Percentiles rank a stretch among this genome's conserved stretches.
Conservation (phyloP, 2,113 vertebrate genomes). For the Emydura subglobosa region DNA sequence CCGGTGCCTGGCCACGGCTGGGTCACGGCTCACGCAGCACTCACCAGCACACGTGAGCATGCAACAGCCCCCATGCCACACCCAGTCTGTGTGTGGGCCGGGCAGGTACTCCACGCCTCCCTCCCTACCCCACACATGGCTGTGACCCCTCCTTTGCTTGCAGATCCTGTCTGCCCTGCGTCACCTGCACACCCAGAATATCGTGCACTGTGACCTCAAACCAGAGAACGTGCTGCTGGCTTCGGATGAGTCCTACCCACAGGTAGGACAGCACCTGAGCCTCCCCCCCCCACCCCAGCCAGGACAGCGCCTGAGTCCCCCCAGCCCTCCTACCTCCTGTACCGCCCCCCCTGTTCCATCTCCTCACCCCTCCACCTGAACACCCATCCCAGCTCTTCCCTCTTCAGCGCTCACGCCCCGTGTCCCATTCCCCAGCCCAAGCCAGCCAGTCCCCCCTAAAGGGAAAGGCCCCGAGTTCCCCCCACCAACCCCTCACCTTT, state of each 20-base stretch:
- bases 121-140: neutral
- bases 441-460: neutral
- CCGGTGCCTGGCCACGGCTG: neutral
- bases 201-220: neutral
- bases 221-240: neutral
- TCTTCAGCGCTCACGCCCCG: neutral
- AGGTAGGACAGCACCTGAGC: neutral
- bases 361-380: neutral
- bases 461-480: neutral
- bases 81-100: neutral
- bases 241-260: neutral
- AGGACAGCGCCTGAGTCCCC: neutral
- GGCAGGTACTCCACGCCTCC: neutral
- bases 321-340: neutral
- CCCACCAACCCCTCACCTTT: neutral
- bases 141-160: neutral
- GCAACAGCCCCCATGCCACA: neutral
- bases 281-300: too few species aligned
- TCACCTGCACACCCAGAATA: neutral
- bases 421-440: neutral
- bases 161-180: neutral
- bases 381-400: neutral
- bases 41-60: neutral
- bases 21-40: neutral
- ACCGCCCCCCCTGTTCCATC: neutral